Conservation (phyloP, 2,888 invertebrate species). For the Mesorhabditis sp. region DNA sequence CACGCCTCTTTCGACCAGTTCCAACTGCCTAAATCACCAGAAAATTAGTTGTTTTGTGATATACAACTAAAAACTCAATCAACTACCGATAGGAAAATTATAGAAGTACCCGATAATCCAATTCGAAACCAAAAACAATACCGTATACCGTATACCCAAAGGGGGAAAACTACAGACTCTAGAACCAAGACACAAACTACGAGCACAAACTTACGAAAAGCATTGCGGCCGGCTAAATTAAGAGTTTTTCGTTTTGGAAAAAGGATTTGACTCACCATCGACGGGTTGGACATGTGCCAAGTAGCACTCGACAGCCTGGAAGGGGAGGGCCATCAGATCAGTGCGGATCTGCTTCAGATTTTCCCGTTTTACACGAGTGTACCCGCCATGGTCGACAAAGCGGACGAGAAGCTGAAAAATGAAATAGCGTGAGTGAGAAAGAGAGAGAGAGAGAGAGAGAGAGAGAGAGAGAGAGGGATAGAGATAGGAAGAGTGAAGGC, state of each 20-base stretch:
- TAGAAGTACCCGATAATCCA: too few species aligned
- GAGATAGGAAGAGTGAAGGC: background rate
- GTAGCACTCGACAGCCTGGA: slow-evolving; percentile 92
- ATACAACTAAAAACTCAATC: too few species aligned
- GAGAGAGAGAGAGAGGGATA: slow-evolving; percentile 58
- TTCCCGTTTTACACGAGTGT: slow-evolving; percentile 73
- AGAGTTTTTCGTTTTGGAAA: background rate
- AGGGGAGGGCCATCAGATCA: slow-evolving; percentile 88
- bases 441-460: too few species aligned
- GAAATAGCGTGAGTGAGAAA: background rate
- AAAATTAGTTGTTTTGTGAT: slow-evolving; percentile 1
- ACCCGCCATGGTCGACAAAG: slow-evolving; percentile 93
- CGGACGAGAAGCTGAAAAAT: slow-evolving; percentile 68
- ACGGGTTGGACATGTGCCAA: slow-evolving; percentile 81
- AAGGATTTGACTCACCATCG: slow-evolving; percentile 66
- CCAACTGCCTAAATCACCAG: slow-evolving; percentile 32
- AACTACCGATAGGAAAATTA: too few species aligned
- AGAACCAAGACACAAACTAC: too few species aligned
- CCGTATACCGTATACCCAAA: too few species aligned
- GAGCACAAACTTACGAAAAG: too few species aligned
- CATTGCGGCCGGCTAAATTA: too few species aligned
- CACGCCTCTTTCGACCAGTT: slow-evolving; percentile 47
- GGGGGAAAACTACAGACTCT: too few species aligned
- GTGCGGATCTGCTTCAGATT: slow-evolving; percentile 80
- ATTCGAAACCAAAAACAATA: too few species aligned